Evolutionary conservation across 2,888 invertebrate species (phyloP).

Genomic region (Smittia sp.): DNA sequence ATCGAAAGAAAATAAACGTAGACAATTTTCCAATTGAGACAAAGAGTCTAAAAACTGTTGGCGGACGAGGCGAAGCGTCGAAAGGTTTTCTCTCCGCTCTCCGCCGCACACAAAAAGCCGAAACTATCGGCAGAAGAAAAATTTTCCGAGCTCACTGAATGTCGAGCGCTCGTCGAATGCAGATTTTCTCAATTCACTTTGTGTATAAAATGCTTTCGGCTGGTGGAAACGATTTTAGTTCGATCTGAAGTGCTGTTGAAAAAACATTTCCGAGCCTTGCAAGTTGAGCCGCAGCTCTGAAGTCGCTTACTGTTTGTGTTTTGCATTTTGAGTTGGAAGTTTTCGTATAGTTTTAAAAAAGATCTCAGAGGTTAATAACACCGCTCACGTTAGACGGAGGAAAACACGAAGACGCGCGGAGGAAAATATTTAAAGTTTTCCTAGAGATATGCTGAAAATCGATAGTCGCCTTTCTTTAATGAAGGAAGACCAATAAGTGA

Average conservation of each 20-base stretch:
- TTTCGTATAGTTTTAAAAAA: conserved; percentile 11
- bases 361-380: conserved; percentile 22
- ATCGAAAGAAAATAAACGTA: conserved; percentile 1
- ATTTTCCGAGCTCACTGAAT: conserved; percentile 18
- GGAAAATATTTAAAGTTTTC: conserved; percentile 24
- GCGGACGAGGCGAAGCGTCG: not conserved
- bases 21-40: conserved; percentile 19
- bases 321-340: conserved; percentile 7
- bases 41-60: not conserved
- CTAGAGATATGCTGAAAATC: conserved; percentile 27
- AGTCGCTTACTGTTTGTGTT: not conserved
- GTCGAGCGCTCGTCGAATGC: conserved; percentile 3
- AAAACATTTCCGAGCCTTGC: conserved; percentile 2
- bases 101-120: not conserved
- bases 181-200: conserved; percentile 35
- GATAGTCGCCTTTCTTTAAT: conserved; percentile 9
- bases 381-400: not conserved
- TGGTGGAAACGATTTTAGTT: conserved; percentile 42
- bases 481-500: conserved; percentile 38
- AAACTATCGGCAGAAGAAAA: conserved; percentile 8
- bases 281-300: not conserved
- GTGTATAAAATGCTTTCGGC: conserved; percentile 43
- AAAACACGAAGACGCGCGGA: not conserved
- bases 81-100: conserved; percentile 17
- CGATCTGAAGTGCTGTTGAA: conserved; percentile 40